Evolutionary conservation across 2,888 invertebrate genomes (phyloP).

Genomic region (Leucoma salicis): DNA sequence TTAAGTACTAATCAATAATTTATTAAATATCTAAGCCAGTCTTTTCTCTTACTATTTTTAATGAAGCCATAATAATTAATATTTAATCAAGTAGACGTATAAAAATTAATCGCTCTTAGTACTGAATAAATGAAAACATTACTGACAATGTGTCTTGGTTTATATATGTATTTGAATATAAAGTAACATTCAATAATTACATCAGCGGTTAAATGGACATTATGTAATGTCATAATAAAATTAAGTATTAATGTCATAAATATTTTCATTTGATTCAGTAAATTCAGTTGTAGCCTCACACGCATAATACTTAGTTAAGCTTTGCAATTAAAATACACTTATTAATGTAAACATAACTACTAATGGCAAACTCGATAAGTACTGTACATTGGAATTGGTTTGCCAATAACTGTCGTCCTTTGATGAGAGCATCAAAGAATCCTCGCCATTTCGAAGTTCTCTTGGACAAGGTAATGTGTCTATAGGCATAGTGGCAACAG

Average conservation of each 20-base stretch:
- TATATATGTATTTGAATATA: too few species aligned
- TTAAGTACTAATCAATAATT: conserved; percentile 41
- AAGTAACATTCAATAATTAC: too few species aligned
- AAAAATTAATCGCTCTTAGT: conserved; percentile 13
- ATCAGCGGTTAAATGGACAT: too few species aligned
- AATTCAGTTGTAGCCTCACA: not conserved
- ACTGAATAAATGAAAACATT: conserved; percentile 16
- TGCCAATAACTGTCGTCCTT: conserved; percentile 70
- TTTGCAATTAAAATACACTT: conserved; percentile 24
- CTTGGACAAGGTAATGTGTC: conserved; percentile 60
- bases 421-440: conserved; percentile 70
- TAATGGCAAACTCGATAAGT: conserved; percentile 42
- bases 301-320: conserved; percentile 1
- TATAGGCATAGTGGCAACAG: conserved; percentile 54
- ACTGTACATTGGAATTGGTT: conserved; percentile 45
- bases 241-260: conserved; percentile 2
- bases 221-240: too few species aligned
- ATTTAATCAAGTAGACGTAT: conserved; percentile 19
- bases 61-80: conserved; percentile 17
- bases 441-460: conserved; percentile 61
- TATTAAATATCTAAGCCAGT: conserved; percentile 68
- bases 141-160: not conserved
- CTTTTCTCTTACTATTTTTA: conserved; percentile 57
- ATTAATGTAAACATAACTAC: conserved; percentile 43
- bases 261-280: conserved; percentile 13